Percentiles rank a stretch among this genome's conserved stretches.
These are phyloP conservation scores for Osedax fenrisi DNA, from an alignment of 2,888 invertebrate genomes.

Conservation along the genomic window DNA sequence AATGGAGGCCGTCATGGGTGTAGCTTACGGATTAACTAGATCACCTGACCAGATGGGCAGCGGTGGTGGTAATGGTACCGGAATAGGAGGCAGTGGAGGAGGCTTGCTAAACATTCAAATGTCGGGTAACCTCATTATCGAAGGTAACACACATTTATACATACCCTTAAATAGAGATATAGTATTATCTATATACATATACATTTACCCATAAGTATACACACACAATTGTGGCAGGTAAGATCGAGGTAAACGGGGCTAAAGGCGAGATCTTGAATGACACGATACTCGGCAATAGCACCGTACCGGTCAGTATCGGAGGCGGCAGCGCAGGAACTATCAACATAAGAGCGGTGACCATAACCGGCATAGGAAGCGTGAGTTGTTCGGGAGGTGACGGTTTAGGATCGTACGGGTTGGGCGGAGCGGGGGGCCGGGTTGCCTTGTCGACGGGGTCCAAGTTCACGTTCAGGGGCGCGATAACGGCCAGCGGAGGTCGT, in stretches of 20 bases:
- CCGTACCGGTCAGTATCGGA: constrained; percentile 20
- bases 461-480: constrained; percentile 33
- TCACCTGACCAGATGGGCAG: constrained; percentile 38
- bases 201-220: too few species aligned
- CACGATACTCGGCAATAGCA: neutral
- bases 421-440: neutral
- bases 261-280: constrained; percentile 25
- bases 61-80: constrained; percentile 39
- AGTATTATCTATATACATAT: too few species aligned
- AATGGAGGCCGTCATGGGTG: constrained; percentile 35
- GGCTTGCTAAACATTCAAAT: constrained; percentile 40
- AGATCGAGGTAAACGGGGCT: constrained; percentile 37
- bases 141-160: too few species aligned
- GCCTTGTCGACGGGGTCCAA: neutral
- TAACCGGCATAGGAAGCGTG: neutral
- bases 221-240: constrained; percentile 32
- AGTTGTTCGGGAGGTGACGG: neutral
- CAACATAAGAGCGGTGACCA: neutral
- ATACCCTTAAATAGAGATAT: too few species aligned
- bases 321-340: constrained; percentile 30
- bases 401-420: neutral
- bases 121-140: too few species aligned
- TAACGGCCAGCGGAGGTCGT: constrained; percentile 39
- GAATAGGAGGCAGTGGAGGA: constrained; percentile 39
- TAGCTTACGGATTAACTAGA: constrained; percentile 36